A percentile compares a stretch with the other conserved stretches of the same genome.
Conservation (phyloP, 2,888 invertebrate genomes). For the Lacanobia oleracea region DNA sequence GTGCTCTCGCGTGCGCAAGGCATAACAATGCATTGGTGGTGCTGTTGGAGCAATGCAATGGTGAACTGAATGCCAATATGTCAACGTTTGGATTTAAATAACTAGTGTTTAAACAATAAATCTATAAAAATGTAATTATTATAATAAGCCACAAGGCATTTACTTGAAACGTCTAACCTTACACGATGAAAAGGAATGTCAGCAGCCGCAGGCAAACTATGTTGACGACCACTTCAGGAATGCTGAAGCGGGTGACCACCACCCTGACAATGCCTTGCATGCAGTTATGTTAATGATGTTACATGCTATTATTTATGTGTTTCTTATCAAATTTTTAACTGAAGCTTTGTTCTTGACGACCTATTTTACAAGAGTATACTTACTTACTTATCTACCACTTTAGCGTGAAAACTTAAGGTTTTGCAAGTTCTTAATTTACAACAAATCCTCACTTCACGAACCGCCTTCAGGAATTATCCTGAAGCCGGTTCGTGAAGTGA, state of each 20-base stretch:
- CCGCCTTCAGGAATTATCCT: too few relatives aligned
- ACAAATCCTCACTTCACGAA: neutral
- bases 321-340: constrained; percentile 18
- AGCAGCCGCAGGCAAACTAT: constrained; percentile 2
- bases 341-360: too few relatives aligned
- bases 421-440: too few relatives aligned
- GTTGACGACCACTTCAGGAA: neutral
- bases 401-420: neutral
- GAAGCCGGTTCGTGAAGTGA: too few relatives aligned
- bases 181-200: constrained; percentile 11
- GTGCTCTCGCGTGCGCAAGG: too few relatives aligned
- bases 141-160: neutral
- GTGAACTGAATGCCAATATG: too few relatives aligned
- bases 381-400: neutral
- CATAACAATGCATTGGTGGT: too few relatives aligned
- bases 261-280: constrained; percentile 4
- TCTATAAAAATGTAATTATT: neutral
- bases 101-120: too few relatives aligned
- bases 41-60: too few relatives aligned
- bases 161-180: neutral
- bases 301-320: constrained; percentile 8
- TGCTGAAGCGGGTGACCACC: neutral
- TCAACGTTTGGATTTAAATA: too few relatives aligned
- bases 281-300: constrained; percentile 3
- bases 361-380: too few relatives aligned